Base-by-base conservation (phyloP, 2,797 vertebrate species). In the Catharus ustulatus region DNA sequence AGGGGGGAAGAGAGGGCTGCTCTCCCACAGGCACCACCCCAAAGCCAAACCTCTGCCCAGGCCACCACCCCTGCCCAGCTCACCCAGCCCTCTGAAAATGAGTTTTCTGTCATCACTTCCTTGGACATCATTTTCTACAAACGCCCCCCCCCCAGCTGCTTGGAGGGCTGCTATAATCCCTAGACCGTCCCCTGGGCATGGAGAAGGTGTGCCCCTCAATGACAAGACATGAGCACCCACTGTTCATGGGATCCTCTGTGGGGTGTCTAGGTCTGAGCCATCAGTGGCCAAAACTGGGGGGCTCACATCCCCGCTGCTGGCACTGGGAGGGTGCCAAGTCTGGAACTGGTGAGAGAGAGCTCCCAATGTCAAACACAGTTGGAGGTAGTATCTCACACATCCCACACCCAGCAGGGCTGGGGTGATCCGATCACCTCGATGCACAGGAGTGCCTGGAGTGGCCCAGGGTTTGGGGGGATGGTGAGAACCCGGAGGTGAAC, bases 241-340 rank as follows among this genome's bases (percentile, higher is more conserved):
- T 26, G 7, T 26, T 55, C 49, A 62, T 24, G 45, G 11, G 61
- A 54, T 29, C 18, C n/a, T 52, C 42, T 38, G 6, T 3, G 13
- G 34, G 8, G 10, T 61, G 54, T 43, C 30, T 6, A 59, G 46
- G 24, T 40, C 58, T 34, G 75, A 68, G 49, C 23, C 43, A 46
- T 32, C 67, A 51, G 43, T 13, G 10, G 38, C 49, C 48, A 34
- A 78, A 78, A 40, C 24, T 18, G 5, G 5, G 16, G 30, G 40
- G 26, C 16, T 64, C 30, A 12, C 19, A 69, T 63, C 19, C 40
- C 22, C 0, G 0, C 51, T 58, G 64, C 45, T n/a, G 46, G 19
- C 59, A 22, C 3, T 26, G 61, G 26, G n/a, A 45, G 24, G 11
- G 24, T 16, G 23, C 6, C 36, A 68, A 84, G 32, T 22, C 42